Evolutionary conservation across 2,797 vertebrate genomes (phyloP), one percentile per base, ranked within the genome.

Genomic region (Aplochiton taeniatus): DNA sequence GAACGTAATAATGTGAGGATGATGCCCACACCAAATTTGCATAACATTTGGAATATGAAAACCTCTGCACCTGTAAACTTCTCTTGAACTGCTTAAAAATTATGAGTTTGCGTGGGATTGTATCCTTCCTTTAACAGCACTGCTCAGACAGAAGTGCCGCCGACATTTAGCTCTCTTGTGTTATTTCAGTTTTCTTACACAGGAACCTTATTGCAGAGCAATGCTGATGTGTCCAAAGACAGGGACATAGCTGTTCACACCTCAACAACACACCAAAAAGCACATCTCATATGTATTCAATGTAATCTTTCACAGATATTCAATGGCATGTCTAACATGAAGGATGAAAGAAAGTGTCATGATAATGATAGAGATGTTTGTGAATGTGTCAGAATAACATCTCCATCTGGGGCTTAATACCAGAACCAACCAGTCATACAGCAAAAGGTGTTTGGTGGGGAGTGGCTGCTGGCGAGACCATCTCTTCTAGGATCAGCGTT

Each of bases 91-190:
- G 62, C 31, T 6, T 3, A 6, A 16, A 61, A 31, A 50, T 42
- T 58, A 72, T 54, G 61, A 58, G 77, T 49, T 60, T 58, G 53
- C 72, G 5, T 12, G 31, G 60, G 66, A 79, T 63, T 73, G 80
- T 79, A 75, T 70, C 75, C 74, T 69, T 78, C 81, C 81, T 85
- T 65, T 66, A 70, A 66, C 48, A 11, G 52, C 61, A 75, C 75
- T 54, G 71, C 63, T 85, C 79, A 72, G 78, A 85, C 80, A 86
- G 79, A 83, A 58, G 46, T 61, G 68, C 19, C 19, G 6, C 73
- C 6, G 31, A 72, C 62, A 83, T 81, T 81, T 75, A 59, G 12
- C 11, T 31, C 11, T 31, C 1, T 31, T 55, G 17, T 9, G 14
- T 14, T 11, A 48, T 14, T 48, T 12, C 14, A 11, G n/a, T 17